A percentile compares a stretch with the other conserved stretches of the same genome.
phyloP scores from a whole-genome alignment of 35 echinoderm and acorn worm species.

The Patiria miniata region DNA sequence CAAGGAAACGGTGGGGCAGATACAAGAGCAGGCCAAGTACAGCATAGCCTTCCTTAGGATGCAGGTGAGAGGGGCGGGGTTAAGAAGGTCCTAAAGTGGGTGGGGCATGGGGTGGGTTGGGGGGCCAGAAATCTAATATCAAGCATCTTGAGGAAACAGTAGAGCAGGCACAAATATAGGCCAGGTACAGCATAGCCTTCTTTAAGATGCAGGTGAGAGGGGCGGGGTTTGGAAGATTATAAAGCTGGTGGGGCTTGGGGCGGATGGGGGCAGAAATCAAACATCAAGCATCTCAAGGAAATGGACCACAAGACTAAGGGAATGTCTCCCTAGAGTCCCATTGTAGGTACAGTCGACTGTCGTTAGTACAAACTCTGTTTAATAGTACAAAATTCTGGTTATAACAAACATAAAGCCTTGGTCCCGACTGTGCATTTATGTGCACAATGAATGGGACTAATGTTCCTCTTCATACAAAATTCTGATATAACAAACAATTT shows the following conservation, averaged over 20 bases:
- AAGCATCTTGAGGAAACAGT: conserved; percentile 55
- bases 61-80: conserved; percentile 49
- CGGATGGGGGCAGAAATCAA: neutral
- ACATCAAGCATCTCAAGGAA: conserved; percentile 53
- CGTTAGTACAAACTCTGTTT: too few relatives aligned
- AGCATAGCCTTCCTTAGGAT: conserved; percentile 71
- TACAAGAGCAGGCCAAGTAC: conserved; percentile 75
- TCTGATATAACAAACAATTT: too few relatives aligned
- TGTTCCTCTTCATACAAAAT: too few relatives aligned
- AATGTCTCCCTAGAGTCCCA: too few relatives aligned
- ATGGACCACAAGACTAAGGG: too few relatives aligned
- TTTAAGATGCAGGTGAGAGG: conserved; percentile 71
- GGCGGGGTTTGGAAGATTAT: neutral
- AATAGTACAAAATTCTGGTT: too few relatives aligned
- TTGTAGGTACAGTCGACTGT: too few relatives aligned
- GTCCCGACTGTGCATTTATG: too few relatives aligned
- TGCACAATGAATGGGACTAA: too few relatives aligned
- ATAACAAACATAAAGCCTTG: too few relatives aligned
- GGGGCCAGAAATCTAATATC: conserved; percentile 23
- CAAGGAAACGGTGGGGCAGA: conserved; percentile 47
- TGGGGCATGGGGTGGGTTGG: too few relatives aligned
- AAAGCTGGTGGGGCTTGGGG: too few relatives aligned
- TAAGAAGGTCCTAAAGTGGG: neutral
- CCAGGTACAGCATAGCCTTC: conserved; percentile 69
- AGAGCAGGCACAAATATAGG: conserved; percentile 62